phyloP scores from a whole-genome alignment of 2,113 vertebrate genomes.

The Noturus placidus region DNA sequence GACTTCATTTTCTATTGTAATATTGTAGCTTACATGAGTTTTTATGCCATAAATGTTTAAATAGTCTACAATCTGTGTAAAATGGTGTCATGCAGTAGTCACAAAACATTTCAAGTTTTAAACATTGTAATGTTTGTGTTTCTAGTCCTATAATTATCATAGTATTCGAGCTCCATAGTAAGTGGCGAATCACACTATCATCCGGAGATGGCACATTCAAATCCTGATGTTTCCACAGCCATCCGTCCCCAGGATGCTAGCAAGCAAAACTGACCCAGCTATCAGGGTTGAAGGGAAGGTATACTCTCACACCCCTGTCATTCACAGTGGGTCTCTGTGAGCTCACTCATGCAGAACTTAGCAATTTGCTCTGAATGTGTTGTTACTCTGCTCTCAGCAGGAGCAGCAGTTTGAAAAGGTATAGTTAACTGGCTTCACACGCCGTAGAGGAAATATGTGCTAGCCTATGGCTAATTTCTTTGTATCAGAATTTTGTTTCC shows the following conservation, averaged over 20 bases:
- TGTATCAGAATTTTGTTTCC: neutral
- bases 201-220: neutral
- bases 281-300: neutral
- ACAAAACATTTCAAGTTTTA: neutral
- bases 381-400: neutral
- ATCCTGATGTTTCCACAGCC: neutral
- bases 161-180: neutral
- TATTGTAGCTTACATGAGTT: neutral
- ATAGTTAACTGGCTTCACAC: neutral
- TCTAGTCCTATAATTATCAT: neutral
- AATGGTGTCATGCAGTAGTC: neutral
- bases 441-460: neutral
- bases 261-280: neutral
- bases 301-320: neutral
- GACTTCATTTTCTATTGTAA: neutral
- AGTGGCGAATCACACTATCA: neutral
- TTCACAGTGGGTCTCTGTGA: neutral
- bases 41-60: neutral
- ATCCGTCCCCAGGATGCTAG: neutral
- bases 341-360: neutral
- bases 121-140: neutral
- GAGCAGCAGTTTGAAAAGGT: neutral
- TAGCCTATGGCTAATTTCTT: neutral
- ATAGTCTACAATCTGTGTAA: neutral
- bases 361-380: slow-evolving; percentile 2